phyloP scores from a whole-genome alignment of 2,113 vertebrate species.

The Mobula hypostoma region DNA sequence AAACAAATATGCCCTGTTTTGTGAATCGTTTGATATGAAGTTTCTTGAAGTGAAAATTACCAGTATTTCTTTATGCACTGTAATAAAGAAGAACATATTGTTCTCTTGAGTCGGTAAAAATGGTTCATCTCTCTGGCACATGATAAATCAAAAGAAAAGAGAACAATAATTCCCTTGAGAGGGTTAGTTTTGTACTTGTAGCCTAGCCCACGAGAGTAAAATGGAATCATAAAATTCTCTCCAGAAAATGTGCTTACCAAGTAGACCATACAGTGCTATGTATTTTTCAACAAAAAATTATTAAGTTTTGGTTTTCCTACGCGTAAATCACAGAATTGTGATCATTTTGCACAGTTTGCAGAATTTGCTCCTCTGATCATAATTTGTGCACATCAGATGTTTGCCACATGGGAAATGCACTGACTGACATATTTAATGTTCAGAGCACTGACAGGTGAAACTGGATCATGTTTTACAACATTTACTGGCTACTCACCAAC shows the following conservation, averaged over 20 bases:
- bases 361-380: too few relatives aligned
- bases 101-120: not conserved
- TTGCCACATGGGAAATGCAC: too few relatives aligned
- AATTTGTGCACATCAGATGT: too few relatives aligned
- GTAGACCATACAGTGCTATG: too few relatives aligned
- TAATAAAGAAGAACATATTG: not conserved
- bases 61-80: not conserved
- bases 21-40: not conserved
- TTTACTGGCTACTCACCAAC: too few relatives aligned
- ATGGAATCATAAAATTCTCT: not conserved
- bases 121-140: not conserved
- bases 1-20: not conserved
- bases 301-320: too few relatives aligned
- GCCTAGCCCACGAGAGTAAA: not conserved
- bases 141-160: not conserved
- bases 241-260: not conserved
- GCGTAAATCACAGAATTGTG: too few relatives aligned
- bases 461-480: too few relatives aligned
- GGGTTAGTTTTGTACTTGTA: not conserved
- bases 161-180: not conserved
- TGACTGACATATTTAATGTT: too few relatives aligned
- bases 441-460: too few relatives aligned
- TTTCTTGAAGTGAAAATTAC: not conserved
- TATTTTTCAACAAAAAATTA: too few relatives aligned
- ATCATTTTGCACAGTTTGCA: too few relatives aligned